A percentile compares a stretch with the other conserved stretches of the same genome.
These are phyloP conservation scores for Gibbula magus DNA, from an alignment of 2,888 invertebrate species.

Conservation along the genomic window DNA sequence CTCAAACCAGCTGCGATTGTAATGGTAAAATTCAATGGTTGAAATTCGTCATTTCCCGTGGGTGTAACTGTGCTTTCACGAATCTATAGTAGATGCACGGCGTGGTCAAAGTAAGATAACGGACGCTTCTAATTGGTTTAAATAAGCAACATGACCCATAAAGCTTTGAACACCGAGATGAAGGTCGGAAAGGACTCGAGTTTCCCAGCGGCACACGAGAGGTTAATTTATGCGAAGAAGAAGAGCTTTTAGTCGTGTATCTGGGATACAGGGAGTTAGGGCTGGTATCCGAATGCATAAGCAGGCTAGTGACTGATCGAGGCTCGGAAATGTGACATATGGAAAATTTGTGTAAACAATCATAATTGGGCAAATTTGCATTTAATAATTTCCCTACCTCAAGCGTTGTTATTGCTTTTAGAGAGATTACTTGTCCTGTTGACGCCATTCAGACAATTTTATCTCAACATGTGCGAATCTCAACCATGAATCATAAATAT, in stretches of 20 bases:
- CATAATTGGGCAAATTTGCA: constrained; percentile 10
- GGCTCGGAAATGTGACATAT: constrained; percentile 11
- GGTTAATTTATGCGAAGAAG: background rate
- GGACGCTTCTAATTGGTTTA: background rate
- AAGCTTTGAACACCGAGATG: background rate
- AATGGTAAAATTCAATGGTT: too few relatives aligned
- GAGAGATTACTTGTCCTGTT: too few relatives aligned
- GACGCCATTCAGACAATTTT: too few relatives aligned
- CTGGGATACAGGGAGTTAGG: background rate
- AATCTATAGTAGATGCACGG: too few relatives aligned
- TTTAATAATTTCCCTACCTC: constrained; percentile 10
- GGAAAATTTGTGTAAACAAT: constrained; percentile 17
- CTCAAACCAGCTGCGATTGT: too few relatives aligned
- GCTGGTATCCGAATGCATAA: constrained; percentile 3
- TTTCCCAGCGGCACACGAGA: background rate
- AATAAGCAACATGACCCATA: constrained; percentile 8
- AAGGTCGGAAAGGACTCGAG: background rate
- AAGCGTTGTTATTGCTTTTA: too few relatives aligned
- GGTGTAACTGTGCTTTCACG: too few relatives aligned
- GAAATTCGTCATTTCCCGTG: too few relatives aligned
- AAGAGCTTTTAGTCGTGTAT: background rate
- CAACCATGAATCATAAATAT: too few relatives aligned
- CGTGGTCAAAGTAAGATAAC: background rate
- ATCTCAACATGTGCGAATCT: too few relatives aligned
- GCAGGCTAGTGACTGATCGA: background rate